Base-by-base conservation (phyloP, 2,888 invertebrate genomes). In the Marronus borbonicus region DNA sequence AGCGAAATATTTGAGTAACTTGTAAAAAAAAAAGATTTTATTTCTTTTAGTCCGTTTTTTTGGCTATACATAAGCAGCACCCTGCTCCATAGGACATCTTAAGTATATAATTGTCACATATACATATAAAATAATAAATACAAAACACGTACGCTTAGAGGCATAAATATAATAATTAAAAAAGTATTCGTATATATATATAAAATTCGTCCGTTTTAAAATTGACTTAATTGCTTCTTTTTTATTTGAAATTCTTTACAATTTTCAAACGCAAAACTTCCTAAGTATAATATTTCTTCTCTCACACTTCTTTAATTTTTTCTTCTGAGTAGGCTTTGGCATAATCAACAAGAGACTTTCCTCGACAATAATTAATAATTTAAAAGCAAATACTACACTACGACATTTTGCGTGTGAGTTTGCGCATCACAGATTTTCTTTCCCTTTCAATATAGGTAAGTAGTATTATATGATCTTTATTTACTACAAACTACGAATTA, bases 361-460 rank as follows among this genome's bases (percentile, higher is more conserved):
- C 72, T n/a, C 14, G 12, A 55, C 28, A 70, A 50, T 68, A 55
- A 20, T 20, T 10, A 68, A 60, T 60, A 58, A 39, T 60, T 74
- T 58, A 72, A 62, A 74, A 74, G 72, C 72, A 60, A 44, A 12
- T n/a, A 74, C 72, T 60, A 60, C 72, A 74, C 72, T 74, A 74
- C 60, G 60, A 62, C 14, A 62, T 55, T 60, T 74, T 39, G 36
- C 17, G 72, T 74, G 72, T 74, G 72, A 74, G 44, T 74, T 74
- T 74, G 60, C 44, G 72, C 72, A 74, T 74, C 62, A 74, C 72
- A 74, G 72, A 44, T 74, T 74, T 60, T 44, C 49, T 74, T 50
- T 28, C 12, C 44, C 44, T 44, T 36, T 44, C 44, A 44, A 44
- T 44, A 44, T 44, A 44, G 12, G 44, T 44, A 44, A 44, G 8